These are phyloP conservation scores for Odontamblyopus lacepedii DNA, from an alignment of 2,797 vertebrate genomes.

Conservation along the genomic window DNA sequence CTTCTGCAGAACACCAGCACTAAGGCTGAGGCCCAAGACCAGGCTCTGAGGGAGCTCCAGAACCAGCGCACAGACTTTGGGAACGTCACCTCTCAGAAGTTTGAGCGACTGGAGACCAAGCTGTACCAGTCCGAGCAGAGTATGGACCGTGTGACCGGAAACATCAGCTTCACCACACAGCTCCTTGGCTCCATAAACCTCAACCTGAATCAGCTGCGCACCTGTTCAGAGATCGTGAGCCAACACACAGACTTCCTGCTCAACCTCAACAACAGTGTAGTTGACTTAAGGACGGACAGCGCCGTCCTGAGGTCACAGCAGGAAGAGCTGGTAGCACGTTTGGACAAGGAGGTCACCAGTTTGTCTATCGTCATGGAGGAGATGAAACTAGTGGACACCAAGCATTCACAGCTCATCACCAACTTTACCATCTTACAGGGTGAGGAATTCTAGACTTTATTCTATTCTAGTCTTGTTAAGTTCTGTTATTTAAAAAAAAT, in stretches of 20 bases:
- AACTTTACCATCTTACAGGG: conserved; percentile 97
- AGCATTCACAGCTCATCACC: conserved; percentile 94
- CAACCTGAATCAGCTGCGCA: conserved; percentile 87
- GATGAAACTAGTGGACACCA: conserved; percentile 96
- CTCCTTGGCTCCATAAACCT: conserved; percentile 89
- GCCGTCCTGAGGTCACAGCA: conserved; percentile 85
- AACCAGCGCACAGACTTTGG: conserved; percentile 86
- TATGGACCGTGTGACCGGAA: conserved; percentile 89
- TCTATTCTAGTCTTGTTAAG: not conserved
- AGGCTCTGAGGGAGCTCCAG: conserved; percentile 87
- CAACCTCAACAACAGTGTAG: conserved; percentile 84
- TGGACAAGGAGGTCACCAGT: conserved; percentile 92
- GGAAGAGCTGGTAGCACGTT: conserved; percentile 84
- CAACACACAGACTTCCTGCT: conserved; percentile 88
- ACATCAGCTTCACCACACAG: conserved; percentile 92
- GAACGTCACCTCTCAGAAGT: conserved; percentile 84
- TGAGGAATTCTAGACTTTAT: conserved; percentile 54
- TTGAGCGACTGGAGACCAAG: conserved; percentile 84
- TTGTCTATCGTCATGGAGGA: conserved; percentile 95
- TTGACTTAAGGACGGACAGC: conserved; percentile 83
- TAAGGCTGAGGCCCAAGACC: conserved; percentile 84
- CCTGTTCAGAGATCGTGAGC: conserved; percentile 87
- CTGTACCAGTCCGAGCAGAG: conserved; percentile 86
- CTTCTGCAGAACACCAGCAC: conserved; percentile 90
- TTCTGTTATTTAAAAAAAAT: not conserved